A percentile compares a stretch with the other conserved stretches of the same genome.
phyloP scores from a whole-genome alignment of 2,888 invertebrate genomes.

The Exocentrus adspersus region DNA sequence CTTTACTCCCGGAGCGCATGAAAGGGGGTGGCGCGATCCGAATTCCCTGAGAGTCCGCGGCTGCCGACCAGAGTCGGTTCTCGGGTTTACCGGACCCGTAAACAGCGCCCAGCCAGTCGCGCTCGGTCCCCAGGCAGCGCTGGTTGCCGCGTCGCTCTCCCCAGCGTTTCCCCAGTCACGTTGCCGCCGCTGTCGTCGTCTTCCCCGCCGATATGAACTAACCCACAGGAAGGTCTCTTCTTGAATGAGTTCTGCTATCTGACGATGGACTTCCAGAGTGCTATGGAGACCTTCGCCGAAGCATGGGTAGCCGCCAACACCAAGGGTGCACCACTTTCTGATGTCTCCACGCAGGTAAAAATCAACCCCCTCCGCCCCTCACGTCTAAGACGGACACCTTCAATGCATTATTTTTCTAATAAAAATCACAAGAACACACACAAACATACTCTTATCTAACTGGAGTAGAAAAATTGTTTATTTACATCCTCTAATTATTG shows the following conservation, averaged over 20 bases:
- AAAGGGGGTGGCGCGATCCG: conserved; percentile 60
- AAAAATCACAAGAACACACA: too few species aligned
- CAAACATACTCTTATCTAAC: too few species aligned
- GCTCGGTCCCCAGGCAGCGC: conserved; percentile 49
- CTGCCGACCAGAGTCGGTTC: conserved; percentile 29
- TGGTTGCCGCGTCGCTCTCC: conserved; percentile 47
- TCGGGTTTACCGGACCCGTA: conserved; percentile 22
- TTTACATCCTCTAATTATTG: too few species aligned
- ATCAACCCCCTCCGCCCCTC: not conserved
- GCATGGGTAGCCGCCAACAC: conserved; percentile 95
- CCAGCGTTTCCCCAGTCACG: conserved; percentile 55
- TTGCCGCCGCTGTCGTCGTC: conserved; percentile 57
- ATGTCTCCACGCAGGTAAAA: conserved; percentile 75
- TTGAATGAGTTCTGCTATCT: conserved; percentile 41
- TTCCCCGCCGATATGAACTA: conserved; percentile 49
- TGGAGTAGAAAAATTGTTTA: too few species aligned
- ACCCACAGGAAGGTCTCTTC: conserved; percentile 28
- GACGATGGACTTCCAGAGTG: conserved; percentile 96
- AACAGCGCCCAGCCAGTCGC: conserved; percentile 50
- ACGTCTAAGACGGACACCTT: too few species aligned
- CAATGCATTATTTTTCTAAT: too few species aligned
- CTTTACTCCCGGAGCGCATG: conserved; percentile 57
- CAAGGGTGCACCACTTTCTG: conserved; percentile 70
- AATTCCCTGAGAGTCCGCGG: conserved; percentile 32
- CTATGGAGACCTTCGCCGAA: conserved; percentile 98